Evolutionary conservation across 2,113 vertebrate species (phyloP).

Genomic region (Neolamprologus longior): DNA sequence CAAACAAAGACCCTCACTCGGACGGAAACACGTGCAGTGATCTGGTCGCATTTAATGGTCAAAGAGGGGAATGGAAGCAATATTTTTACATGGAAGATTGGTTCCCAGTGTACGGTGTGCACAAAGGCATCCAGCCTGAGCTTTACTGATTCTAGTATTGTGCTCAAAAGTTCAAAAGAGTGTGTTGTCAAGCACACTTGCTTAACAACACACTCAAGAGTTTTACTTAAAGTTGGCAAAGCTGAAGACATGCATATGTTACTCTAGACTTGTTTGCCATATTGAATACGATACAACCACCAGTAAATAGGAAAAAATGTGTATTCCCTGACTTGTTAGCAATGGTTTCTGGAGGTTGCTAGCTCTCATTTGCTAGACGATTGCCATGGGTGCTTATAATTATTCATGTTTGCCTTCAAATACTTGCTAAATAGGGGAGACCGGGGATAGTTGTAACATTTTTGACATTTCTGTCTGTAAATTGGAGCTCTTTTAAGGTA

Average conservation of each 20-base stretch:
- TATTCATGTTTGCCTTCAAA: background rate
- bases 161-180: background rate
- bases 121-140: background rate
- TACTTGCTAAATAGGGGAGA: background rate
- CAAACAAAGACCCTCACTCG: conserved; percentile 12
- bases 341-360: background rate
- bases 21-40: conserved; percentile 16
- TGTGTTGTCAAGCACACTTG: background rate
- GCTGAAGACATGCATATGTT: background rate
- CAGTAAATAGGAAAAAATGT: background rate
- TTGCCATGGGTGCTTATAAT: background rate
- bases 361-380: background rate
- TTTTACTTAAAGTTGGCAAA: background rate
- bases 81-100: conserved; percentile 5
- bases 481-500: too few species aligned
- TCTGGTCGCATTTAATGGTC: conserved; percentile 6
- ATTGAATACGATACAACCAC: background rate
- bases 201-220: background rate
- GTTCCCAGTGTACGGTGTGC: background rate
- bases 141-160: background rate
- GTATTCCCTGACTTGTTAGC: background rate
- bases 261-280: background rate
- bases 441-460: too few species aligned
- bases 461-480: too few species aligned
- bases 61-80: background rate